Evolutionary conservation across 2,797 vertebrate genomes (phyloP).

Genomic region (Naso thynnoides): DNA sequence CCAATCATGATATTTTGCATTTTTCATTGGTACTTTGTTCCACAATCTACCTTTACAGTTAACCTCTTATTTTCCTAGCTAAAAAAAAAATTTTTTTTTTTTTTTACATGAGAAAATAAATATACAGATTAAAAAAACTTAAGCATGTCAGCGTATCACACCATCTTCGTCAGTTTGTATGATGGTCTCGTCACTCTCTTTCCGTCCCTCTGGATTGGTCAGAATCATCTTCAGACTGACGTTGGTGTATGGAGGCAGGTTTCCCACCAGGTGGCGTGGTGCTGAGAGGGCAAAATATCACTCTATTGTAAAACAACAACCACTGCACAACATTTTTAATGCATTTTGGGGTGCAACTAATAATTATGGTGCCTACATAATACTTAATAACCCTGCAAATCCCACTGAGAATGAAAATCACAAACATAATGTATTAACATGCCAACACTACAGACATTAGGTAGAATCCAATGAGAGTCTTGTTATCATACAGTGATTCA

Average conservation of each 20-base stretch:
- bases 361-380: too few species aligned
- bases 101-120: not conserved
- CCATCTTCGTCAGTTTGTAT: constrained; percentile 99
- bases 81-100: too few species aligned
- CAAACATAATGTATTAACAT: too few species aligned
- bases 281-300: constrained; percentile 69
- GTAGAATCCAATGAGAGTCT: too few species aligned
- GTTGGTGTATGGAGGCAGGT: constrained; percentile 96
- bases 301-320: not conserved
- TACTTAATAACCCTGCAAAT: too few species aligned
- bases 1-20: not conserved
- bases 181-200: constrained; percentile 96
- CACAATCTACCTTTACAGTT: not conserved
- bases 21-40: not conserved
- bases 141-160: constrained; percentile 64
- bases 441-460: too few species aligned
- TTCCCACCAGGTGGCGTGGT: constrained; percentile 93
- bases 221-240: constrained; percentile 99
- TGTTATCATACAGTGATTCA: too few species aligned
- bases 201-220: constrained; percentile 97
- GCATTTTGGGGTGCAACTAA: not conserved
- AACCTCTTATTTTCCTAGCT: not conserved
- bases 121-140: not conserved
- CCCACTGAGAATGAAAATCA: too few species aligned
- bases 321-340: not conserved